phyloP scores from a whole-genome alignment of 2,113 vertebrate genomes.

The Psilopogon haemacephalus region DNA sequence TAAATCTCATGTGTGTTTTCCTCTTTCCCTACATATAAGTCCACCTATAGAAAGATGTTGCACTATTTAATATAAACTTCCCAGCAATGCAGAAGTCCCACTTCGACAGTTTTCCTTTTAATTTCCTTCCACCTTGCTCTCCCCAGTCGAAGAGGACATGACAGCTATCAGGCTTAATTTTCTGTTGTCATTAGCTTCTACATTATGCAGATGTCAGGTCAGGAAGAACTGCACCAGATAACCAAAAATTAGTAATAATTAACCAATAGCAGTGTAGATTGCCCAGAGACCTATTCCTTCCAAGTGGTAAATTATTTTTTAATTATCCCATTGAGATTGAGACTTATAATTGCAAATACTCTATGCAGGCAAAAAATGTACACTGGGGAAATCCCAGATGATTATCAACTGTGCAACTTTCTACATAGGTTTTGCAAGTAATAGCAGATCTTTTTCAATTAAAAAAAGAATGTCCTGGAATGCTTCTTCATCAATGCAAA shows the following conservation, averaged over 20 bases:
- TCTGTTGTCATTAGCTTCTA: slow-evolving; percentile 57
- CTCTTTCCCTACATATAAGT: not conserved
- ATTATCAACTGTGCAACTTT: slow-evolving; percentile 47
- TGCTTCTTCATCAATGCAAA: not conserved
- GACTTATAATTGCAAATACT: slow-evolving; percentile 54
- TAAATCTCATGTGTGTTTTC: not conserved
- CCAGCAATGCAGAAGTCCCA: not conserved
- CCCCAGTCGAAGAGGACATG: not conserved
- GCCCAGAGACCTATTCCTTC: slow-evolving; percentile 41
- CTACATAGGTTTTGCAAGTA: slow-evolving; percentile 18
- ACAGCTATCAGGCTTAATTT: slow-evolving; percentile 49
- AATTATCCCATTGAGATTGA: slow-evolving; percentile 53
- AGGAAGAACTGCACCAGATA: slow-evolving; percentile 44
- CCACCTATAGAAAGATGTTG: not conserved
- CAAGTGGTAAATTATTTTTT: slow-evolving; percentile 63
- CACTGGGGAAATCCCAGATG: slow-evolving; percentile 30
- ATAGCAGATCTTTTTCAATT: slow-evolving; percentile 22
- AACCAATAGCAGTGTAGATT: slow-evolving; percentile 38
- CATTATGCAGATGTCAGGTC: slow-evolving; percentile 63
- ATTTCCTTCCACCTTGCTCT: slow-evolving; percentile 20
- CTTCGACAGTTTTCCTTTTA: slow-evolving; percentile 12
- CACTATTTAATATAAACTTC: not conserved
- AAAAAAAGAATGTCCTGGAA: not conserved
- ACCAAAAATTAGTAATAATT: slow-evolving; percentile 62
- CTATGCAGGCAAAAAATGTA: slow-evolving; percentile 42